A percentile compares a stretch with the other conserved stretches of the same genome.
Evolutionary conservation across 2,888 invertebrate species (phyloP).

Genomic region (Homarus gammarus): DNA sequence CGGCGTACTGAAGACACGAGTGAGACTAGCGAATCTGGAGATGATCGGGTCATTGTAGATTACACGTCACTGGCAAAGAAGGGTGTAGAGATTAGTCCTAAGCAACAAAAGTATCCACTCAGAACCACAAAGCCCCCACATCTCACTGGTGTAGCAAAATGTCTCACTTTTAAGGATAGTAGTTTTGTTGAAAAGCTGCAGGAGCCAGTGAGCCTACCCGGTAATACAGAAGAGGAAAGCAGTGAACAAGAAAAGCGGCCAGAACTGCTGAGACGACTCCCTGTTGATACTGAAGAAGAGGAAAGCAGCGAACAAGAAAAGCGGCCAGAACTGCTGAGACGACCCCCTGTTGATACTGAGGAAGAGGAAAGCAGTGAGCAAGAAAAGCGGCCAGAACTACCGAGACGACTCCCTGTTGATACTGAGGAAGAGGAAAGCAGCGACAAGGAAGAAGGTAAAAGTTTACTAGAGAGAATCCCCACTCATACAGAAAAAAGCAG

Average conservation of each 20-base stretch:
- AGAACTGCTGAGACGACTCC: not conserved
- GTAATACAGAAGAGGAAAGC: not conserved
- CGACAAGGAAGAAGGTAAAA: not conserved
- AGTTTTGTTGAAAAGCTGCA: not conserved
- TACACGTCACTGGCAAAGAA: constrained; percentile 61
- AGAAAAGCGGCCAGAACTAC: not conserved
- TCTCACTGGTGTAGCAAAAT: constrained; percentile 24
- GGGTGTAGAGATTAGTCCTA: constrained; percentile 70
- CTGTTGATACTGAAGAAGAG: constrained; percentile 5
- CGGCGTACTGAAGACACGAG: constrained; percentile 35
- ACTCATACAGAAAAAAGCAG: not conserved
- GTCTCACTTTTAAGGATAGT: constrained; percentile 44
- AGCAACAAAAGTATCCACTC: constrained; percentile 26
- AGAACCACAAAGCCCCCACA: constrained; percentile 11
- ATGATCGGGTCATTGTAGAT: constrained; percentile 59
- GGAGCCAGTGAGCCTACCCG: not conserved
- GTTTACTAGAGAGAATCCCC: not conserved
- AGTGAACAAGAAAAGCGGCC: not conserved
- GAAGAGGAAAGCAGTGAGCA: constrained; percentile 21
- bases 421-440: constrained; percentile 41
- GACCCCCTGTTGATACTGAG: not conserved
- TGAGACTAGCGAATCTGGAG: constrained; percentile 59
- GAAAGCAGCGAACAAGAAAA: constrained; percentile 1
- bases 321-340: not conserved
- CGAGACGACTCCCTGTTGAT: not conserved